Percentiles rank a stretch among this genome's conserved stretches.
These are phyloP conservation scores for Brenthis ino DNA, from an alignment of 2,888 invertebrate genomes.

Conservation along the genomic window DNA sequence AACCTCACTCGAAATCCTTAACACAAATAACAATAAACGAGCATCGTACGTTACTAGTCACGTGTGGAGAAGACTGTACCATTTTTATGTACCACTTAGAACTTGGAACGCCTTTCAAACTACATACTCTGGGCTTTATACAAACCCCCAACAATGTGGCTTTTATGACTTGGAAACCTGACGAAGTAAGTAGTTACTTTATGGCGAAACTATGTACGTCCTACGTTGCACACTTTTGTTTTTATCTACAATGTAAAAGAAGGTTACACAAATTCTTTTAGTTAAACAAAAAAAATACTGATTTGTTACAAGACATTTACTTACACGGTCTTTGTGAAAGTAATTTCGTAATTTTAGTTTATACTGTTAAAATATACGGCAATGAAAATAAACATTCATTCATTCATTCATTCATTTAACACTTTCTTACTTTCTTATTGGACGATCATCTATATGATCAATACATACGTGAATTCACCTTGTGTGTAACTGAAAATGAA, in stretches of 20 bases:
- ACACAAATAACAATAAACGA: slow-evolving; percentile 84
- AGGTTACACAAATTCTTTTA: neutral
- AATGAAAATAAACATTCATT: too few species aligned
- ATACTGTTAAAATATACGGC: too few species aligned
- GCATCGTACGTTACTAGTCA: slow-evolving; percentile 82
- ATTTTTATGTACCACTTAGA: slow-evolving; percentile 85
- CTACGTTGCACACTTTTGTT: neutral
- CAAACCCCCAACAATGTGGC: slow-evolving; percentile 84
- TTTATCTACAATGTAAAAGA: too few species aligned
- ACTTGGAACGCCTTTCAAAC: slow-evolving; percentile 62
- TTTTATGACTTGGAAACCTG: slow-evolving; percentile 86
- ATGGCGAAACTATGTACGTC: neutral
- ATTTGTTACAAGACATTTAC: neutral
- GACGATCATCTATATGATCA: too few species aligned
- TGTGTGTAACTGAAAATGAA: too few species aligned
- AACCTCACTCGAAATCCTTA: slow-evolving; percentile 86
- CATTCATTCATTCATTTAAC: too few species aligned
- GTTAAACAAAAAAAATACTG: neutral
- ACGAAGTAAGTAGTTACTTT: slow-evolving; percentile 59
- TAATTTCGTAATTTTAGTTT: too few species aligned
- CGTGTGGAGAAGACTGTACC: slow-evolving; percentile 85
- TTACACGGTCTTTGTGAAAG: too few species aligned
- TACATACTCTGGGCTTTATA: slow-evolving; percentile 87
- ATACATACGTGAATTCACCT: too few species aligned
- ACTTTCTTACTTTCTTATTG: too few species aligned